A percentile compares a stretch with the other conserved stretches of the same genome.
phyloP scores from a whole-genome alignment of 2,888 invertebrate species.

The Saturnia pavonia region DNA sequence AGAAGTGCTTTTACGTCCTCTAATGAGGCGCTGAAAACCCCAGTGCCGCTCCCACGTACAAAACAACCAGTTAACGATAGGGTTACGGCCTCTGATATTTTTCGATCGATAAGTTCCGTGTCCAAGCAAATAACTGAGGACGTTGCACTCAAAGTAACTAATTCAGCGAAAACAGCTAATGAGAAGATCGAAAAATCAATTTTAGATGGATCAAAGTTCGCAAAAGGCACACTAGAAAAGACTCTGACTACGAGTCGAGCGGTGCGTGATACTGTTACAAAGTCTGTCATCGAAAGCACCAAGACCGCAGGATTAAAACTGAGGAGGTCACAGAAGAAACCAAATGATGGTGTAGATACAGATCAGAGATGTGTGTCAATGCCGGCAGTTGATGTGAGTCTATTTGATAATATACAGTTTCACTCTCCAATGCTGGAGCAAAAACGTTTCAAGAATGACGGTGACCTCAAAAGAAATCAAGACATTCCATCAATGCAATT shows the following conservation, averaged over 20 bases:
- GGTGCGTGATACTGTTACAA: conserved; percentile 77
- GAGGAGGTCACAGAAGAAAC: conserved; percentile 51
- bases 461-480: conserved; percentile 32
- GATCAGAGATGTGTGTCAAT: conserved; percentile 79
- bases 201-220: conserved; percentile 65
- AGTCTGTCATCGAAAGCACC: conserved; percentile 85
- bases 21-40: conserved; percentile 62
- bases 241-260: conserved; percentile 75
- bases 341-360: conserved; percentile 40
- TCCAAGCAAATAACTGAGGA: conserved; percentile 82
- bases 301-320: conserved; percentile 79
- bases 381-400: conserved; percentile 79
- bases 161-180: conserved; percentile 65
- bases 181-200: conserved; percentile 67
- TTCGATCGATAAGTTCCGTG: conserved; percentile 77
- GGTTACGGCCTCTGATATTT: conserved; percentile 66
- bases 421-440: conserved; percentile 82
- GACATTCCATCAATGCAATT: conserved; percentile 52
- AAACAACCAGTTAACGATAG: conserved; percentile 57
- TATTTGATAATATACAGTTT: conserved; percentile 85
- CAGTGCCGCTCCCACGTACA: conserved; percentile 80
- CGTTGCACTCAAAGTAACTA: conserved; percentile 76
- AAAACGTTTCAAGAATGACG: conserved; percentile 54
- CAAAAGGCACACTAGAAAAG: conserved; percentile 73
- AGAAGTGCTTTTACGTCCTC: conserved; percentile 51